These are phyloP conservation scores for Melanargia galathea DNA, from an alignment of 2,888 invertebrate genomes.

Conservation along the genomic window DNA sequence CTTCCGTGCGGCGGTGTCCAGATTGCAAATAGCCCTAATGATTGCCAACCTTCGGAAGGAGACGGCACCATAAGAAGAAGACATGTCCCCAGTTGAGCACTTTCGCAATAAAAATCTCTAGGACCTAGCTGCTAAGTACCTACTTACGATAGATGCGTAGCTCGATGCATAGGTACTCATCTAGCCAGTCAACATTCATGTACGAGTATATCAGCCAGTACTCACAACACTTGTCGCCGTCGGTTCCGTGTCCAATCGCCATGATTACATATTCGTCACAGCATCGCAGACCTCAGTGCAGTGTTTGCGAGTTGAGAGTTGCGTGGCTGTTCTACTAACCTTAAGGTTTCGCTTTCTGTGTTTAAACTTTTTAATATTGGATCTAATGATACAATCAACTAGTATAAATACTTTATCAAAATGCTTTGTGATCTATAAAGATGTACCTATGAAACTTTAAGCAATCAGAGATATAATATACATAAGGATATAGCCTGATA, in stretches of 20 bases:
- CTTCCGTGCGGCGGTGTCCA: too few species aligned
- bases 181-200: background rate
- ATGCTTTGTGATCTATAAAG: too few species aligned
- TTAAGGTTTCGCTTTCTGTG: slow-evolving; percentile 63
- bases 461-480: too few species aligned
- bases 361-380: slow-evolving; percentile 24
- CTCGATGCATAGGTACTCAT: background rate
- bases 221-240: slow-evolving; percentile 29
- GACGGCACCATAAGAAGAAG: too few species aligned
- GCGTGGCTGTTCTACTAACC: slow-evolving; percentile 64
- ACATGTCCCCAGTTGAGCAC: too few species aligned
- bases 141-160: background rate
- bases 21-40: too few species aligned
- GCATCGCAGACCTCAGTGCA: slow-evolving; percentile 41
- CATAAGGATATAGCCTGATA: too few species aligned
- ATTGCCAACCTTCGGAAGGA: too few species aligned
- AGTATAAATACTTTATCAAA: background rate
- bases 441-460: too few species aligned
- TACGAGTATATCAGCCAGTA: slow-evolving; percentile 16
- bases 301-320: slow-evolving; percentile 55
- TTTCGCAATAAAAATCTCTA: too few species aligned
- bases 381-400: background rate
- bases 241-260: slow-evolving; percentile 46
- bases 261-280: slow-evolving; percentile 60
- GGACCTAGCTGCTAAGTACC: too few species aligned